Evolutionary conservation across 1,140 invertebrate genomes (phyloP).

Genomic region (Cataglyphis hispanica): DNA sequence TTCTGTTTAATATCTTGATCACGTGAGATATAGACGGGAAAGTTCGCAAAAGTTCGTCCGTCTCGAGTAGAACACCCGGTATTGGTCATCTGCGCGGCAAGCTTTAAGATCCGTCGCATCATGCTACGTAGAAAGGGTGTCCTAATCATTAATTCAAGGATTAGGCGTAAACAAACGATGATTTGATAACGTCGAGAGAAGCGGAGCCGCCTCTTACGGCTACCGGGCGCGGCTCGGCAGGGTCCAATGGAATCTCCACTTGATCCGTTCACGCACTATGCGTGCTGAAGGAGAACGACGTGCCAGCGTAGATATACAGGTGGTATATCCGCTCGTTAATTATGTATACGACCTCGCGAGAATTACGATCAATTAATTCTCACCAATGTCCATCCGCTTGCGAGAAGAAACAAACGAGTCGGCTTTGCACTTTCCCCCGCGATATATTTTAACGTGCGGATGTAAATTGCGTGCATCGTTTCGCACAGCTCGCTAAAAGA

Average conservation of each 20-base stretch:
- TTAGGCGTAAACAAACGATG: conserved; percentile 86
- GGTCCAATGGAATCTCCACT: conserved; percentile 72
- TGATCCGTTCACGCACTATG: conserved; percentile 72
- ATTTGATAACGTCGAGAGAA: conserved; percentile 85
- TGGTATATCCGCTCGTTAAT: conserved; percentile 78
- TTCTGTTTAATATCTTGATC: not conserved
- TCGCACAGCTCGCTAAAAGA: conserved; percentile 5
- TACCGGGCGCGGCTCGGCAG: conserved; percentile 73
- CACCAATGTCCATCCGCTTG: conserved; percentile 70
- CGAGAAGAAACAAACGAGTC: conserved; percentile 31
- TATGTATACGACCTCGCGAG: conserved; percentile 76
- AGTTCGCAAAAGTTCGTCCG: not conserved
- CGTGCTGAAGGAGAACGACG: conserved; percentile 46
- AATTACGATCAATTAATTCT: conserved; percentile 80
- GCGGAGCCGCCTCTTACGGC: conserved; percentile 76
- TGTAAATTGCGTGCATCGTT: conserved; percentile 34
- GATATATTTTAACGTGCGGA: conserved; percentile 14
- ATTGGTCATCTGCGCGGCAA: conserved; percentile 71
- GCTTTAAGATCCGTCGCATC: conserved; percentile 84
- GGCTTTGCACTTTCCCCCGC: conserved; percentile 31
- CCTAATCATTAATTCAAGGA: conserved; percentile 86
- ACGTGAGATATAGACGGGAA: not conserved
- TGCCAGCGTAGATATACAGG: conserved; percentile 70
- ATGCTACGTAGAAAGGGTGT: conserved; percentile 78
- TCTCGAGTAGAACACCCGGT: conserved; percentile 70